Conservation (phyloP, 2,113 vertebrate species). For the Lycocorax pyrrhopterus region DNA sequence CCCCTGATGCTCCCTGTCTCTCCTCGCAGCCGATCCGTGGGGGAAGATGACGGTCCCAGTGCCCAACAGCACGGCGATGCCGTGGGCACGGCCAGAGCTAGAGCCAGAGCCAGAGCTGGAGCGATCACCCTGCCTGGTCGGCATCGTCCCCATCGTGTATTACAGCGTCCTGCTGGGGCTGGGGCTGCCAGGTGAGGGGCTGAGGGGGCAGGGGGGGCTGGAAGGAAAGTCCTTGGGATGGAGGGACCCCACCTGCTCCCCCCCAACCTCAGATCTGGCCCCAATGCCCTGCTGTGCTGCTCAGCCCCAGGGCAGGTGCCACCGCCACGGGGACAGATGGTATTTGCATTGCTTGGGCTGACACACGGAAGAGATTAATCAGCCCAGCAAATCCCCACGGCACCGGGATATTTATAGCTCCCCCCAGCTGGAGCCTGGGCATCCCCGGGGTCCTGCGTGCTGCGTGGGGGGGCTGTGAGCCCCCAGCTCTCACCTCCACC, state of each 20-base stretch:
- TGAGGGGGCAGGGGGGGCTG: neutral
- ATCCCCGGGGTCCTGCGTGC: accelerated
- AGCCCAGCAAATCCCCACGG: neutral
- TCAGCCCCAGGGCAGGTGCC: neutral
- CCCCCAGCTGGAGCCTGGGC: neutral
- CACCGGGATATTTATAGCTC: neutral
- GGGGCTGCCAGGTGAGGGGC: conserved; percentile 86
- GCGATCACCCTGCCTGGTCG: conserved; percentile 80
- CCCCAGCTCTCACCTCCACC: neutral
- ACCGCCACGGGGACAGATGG: conserved; percentile 19
- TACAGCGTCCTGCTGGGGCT: conserved; percentile 88
- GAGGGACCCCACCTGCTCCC: neutral
- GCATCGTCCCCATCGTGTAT: conserved; percentile 82
- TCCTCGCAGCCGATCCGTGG: neutral
- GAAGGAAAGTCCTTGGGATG: neutral
- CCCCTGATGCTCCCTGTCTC: neutral
- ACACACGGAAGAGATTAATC: conserved; percentile 6
- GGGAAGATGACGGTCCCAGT: conserved; percentile 55
- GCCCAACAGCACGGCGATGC: conserved; percentile 70
- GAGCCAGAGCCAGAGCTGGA: conserved; percentile 1
- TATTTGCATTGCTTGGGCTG: neutral
- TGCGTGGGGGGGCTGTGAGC: accelerated
- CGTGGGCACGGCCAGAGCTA: conserved; percentile 5
- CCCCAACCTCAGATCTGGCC: neutral
- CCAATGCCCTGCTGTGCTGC: accelerated